Percentiles rank a stretch among this genome's conserved stretches.
Evolutionary conservation across 2,797 vertebrate genomes (phyloP).

Genomic region (Lagocephalus sceleratus): DNA sequence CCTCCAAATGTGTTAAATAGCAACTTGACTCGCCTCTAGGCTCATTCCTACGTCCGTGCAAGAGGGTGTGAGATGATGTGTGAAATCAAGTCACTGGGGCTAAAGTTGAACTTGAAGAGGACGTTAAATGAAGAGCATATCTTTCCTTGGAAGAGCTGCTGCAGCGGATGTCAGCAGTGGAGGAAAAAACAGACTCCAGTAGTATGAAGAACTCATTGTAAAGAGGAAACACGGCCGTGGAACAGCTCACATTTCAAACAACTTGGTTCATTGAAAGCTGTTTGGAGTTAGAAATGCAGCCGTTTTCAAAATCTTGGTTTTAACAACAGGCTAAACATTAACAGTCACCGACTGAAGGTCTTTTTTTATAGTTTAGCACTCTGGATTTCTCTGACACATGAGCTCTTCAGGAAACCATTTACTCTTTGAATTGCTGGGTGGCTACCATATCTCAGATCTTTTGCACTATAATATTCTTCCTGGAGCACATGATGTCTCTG

Average conservation of each 20-base stretch:
- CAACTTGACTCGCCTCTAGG: slow-evolving; percentile 12
- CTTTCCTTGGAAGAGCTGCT: slow-evolving; percentile 25
- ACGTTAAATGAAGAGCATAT: slow-evolving; percentile 28
- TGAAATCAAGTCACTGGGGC: slow-evolving; percentile 57
- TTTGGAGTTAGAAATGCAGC: no score
- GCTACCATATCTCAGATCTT: slow-evolving; percentile 1
- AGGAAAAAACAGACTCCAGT: slow-evolving; percentile 26
- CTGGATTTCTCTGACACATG: neutral
- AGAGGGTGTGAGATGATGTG: slow-evolving; percentile 33
- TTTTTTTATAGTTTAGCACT: slow-evolving; percentile 11
- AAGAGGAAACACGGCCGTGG: no score
- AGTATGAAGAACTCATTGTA: slow-evolving; percentile 17
- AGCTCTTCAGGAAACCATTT: slow-evolving; percentile 20
- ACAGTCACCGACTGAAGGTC: neutral
- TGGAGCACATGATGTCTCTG: slow-evolving; percentile 31
- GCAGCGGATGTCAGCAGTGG: slow-evolving; percentile 16
- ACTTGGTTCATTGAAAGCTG: neutral
- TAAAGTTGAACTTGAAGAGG: slow-evolving; percentile 28
- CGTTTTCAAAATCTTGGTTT: no score
- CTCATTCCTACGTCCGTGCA: neutral
- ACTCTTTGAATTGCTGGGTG: slow-evolving; percentile 3
- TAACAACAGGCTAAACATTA: no score
- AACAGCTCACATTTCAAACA: slow-evolving; percentile 19
- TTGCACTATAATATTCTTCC: slow-evolving; percentile 23
- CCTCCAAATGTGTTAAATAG: slow-evolving; percentile 38